Percentiles rank a stretch among this genome's conserved stretches.
Evolutionary conservation across 2,797 vertebrate species (phyloP).

Genomic region (Pantherophis alleghaniensis): DNA sequence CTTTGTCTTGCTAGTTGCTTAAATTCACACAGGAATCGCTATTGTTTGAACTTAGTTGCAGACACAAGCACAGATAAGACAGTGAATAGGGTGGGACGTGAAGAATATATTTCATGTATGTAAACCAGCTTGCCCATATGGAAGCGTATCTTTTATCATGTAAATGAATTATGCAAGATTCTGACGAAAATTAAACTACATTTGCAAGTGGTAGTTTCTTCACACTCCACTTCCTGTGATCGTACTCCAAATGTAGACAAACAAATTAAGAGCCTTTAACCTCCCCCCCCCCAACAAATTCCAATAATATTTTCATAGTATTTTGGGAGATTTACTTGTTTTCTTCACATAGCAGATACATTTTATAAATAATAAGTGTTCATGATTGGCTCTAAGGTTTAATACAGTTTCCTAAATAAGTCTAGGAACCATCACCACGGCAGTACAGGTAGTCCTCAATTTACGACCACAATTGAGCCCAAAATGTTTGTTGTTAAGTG

Average conservation of each 20-base stretch:
- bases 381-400: background rate
- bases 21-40: background rate
- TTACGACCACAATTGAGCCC: background rate
- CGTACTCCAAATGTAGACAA: background rate
- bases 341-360: background rate
- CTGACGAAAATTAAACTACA: background rate
- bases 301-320: background rate
- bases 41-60: background rate
- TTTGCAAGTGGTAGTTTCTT: background rate
- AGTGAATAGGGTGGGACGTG: background rate
- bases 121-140: background rate
- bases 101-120: background rate
- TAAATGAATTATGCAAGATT: background rate
- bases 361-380: background rate
- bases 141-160: background rate
- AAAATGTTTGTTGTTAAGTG: background rate
- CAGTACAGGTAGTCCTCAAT: background rate
- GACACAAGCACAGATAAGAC: no score
- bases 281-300: background rate
- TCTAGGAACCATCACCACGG: background rate
- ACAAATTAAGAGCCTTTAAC: background rate
- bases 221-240: background rate
- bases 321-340: background rate
- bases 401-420: background rate
- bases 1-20: conserved; percentile 15